Conservation (phyloP, 2,113 vertebrate genomes). For the Periophthalmus modestus region DNA sequence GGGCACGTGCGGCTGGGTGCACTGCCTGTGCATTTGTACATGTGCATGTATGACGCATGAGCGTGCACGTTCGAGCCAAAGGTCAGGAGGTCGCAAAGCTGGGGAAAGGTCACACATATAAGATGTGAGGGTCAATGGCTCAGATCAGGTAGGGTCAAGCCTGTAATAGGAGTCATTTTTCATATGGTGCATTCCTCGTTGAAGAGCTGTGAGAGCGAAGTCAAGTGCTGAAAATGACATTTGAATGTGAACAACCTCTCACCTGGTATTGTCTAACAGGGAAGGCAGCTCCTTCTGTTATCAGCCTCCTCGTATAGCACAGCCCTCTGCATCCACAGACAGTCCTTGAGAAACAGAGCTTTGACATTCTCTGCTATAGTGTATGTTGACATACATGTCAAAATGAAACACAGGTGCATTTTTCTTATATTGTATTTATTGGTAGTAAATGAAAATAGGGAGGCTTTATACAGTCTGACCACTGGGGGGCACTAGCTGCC, state of each 20-base stretch:
- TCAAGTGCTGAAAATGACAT: constrained; percentile 62
- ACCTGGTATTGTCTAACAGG: constrained; percentile 51
- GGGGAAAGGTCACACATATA: constrained; percentile 44
- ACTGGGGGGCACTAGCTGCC: constrained; percentile 80
- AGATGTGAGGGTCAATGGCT: constrained; percentile 51
- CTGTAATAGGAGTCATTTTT: constrained; percentile 73
- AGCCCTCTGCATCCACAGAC: constrained; percentile 39
- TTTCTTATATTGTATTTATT: not conserved
- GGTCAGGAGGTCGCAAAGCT: constrained; percentile 41
- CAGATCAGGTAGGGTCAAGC: constrained; percentile 56
- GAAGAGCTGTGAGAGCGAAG: constrained; percentile 16
- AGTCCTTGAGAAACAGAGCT: constrained; percentile 29
- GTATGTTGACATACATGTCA: not conserved
- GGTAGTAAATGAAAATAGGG: not conserved
- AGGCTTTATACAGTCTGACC: constrained; percentile 30
- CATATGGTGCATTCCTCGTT: constrained; percentile 51
- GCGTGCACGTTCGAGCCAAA: not conserved
- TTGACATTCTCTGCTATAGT: constrained; percentile 9
- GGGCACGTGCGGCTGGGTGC: constrained; percentile 12
- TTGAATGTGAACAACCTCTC: constrained; percentile 69
- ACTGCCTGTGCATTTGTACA: constrained; percentile 19
- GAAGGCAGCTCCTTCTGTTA: constrained; percentile 70
- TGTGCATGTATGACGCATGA: constrained; percentile 1
- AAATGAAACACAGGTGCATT: not conserved
- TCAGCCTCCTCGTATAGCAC: constrained; percentile 65